A percentile compares a stretch with the other conserved stretches of the same genome.
These are phyloP conservation scores for Ophonus ardosiacus DNA, from an alignment of 2,888 invertebrate genomes.

Conservation along the genomic window DNA sequence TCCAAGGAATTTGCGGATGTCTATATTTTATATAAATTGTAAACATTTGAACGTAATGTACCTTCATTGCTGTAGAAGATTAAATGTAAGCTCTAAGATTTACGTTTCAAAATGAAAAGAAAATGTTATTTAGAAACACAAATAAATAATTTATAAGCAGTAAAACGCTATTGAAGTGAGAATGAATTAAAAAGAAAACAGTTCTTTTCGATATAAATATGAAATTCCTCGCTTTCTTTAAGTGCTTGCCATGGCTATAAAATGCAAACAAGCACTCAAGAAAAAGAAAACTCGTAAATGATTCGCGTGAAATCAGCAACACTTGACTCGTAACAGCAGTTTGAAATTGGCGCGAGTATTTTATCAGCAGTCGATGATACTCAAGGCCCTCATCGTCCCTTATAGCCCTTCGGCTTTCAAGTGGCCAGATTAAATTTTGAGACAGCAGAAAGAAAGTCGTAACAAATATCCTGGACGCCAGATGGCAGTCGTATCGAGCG, in stretches of 20 bases:
- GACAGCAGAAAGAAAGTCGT: constrained; percentile 63
- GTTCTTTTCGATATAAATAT: neutral
- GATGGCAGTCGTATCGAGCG: constrained; percentile 60
- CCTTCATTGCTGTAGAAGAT: no score
- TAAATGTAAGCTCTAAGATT: neutral
- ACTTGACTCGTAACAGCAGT: constrained; percentile 58
- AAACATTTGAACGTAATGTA: no score
- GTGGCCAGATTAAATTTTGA: constrained; percentile 63
- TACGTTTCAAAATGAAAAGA: neutral
- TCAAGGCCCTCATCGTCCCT: constrained; percentile 58
- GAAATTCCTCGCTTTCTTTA: constrained; percentile 1
- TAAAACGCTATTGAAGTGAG: neutral
- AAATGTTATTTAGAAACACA: neutral
- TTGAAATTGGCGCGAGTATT: constrained; percentile 60
- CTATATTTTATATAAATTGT: no score
- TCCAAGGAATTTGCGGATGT: no score
- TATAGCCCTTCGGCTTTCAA: constrained; percentile 54
- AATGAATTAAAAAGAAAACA: neutral
- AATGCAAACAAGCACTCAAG: constrained; percentile 39
- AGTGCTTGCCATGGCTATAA: constrained; percentile 12
- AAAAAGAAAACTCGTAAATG: constrained; percentile 52
- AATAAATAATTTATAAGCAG: neutral
- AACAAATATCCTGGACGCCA: constrained; percentile 62
- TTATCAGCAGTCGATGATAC: constrained; percentile 60
- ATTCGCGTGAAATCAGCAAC: constrained; percentile 61